Conservation (phyloP, 2,113 vertebrate species). For the Probosciger aterrimus region DNA sequence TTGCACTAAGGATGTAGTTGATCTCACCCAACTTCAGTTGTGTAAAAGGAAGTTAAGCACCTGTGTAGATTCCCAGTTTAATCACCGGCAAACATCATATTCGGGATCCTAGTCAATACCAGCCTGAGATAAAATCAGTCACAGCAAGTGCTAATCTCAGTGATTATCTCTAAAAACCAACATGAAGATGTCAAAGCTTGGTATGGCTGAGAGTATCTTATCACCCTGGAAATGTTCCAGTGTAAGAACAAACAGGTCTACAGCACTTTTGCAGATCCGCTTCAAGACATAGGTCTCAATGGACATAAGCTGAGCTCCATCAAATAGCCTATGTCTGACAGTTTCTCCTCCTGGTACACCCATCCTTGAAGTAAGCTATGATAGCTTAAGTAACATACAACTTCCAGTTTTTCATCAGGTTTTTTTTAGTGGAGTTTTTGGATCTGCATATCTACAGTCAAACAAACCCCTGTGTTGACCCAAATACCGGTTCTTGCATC, state of each 20-base stretch:
- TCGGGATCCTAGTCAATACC: background rate
- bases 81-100: background rate
- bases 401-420: background rate
- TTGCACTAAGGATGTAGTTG: background rate
- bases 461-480: background rate
- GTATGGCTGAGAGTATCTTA: rapidly evolving
- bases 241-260: background rate
- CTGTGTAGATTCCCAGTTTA: background rate
- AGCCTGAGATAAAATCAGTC: background rate
- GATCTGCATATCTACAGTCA: background rate
- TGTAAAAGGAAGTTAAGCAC: background rate
- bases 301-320: background rate
- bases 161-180: background rate
- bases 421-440: background rate
- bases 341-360: background rate
- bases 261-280: background rate
- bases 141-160: background rate
- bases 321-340: background rate
- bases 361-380: background rate
- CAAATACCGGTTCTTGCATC: background rate
- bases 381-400: background rate
- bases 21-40: background rate
- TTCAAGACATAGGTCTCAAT: background rate
- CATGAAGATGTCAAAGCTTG: background rate
- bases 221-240: background rate